A percentile compares a stretch with the other conserved stretches of the same genome.
These are phyloP conservation scores for Microtus montanus DNA, from an alignment of 2,113 vertebrate species.

Conservation along the genomic window DNA sequence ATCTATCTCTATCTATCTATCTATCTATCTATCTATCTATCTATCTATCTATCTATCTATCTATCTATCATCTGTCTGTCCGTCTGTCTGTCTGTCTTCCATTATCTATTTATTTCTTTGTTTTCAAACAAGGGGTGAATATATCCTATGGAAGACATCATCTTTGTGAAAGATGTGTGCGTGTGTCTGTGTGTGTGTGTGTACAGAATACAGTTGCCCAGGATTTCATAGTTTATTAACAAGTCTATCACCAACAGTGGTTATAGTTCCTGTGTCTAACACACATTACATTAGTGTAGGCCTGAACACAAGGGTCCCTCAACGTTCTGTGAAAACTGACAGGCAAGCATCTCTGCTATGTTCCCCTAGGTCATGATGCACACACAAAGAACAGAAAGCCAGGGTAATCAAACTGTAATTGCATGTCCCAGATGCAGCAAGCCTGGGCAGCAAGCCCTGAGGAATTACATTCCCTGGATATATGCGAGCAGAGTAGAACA, in stretches of 20 bases:
- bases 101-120: background rate
- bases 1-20: too few relatives aligned
- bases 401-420: background rate
- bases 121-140: background rate
- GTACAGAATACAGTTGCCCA: background rate
- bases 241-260: background rate
- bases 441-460: background rate
- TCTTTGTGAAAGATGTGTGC: background rate
- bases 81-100: too few relatives aligned
- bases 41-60: too few relatives aligned
- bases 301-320: background rate
- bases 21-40: too few relatives aligned
- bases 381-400: background rate
- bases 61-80: too few relatives aligned
- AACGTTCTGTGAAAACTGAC: background rate
- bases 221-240: background rate
- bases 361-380: background rate
- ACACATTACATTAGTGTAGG: background rate
- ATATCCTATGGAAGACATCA: background rate
- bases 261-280: background rate
- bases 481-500: background rate
- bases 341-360: background rate
- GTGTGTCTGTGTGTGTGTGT: too few relatives aligned
- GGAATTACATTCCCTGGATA: background rate
- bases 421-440: background rate